These are phyloP conservation scores for Microplitis demolitor DNA, from an alignment of 1,140 invertebrate species.

Conservation along the genomic window DNA sequence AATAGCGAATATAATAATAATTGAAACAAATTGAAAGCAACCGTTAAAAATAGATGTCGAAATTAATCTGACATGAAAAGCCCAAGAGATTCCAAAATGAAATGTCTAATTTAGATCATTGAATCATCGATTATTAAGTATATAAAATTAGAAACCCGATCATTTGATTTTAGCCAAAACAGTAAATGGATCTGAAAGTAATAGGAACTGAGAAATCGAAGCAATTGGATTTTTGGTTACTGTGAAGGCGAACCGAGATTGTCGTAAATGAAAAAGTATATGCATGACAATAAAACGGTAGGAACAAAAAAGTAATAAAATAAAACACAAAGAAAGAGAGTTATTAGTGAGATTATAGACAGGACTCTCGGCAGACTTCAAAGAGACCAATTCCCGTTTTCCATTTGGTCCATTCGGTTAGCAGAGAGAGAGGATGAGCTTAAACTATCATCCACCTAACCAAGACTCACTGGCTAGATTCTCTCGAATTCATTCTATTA, in stretches of 20 bases:
- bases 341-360: conserved; percentile 55
- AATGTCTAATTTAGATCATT: too few species aligned
- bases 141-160: too few species aligned
- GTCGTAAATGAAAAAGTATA: background rate
- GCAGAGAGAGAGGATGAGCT: conserved; percentile 30
- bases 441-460: conserved; percentile 40
- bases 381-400: conserved; percentile 57
- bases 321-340: conserved; percentile 24
- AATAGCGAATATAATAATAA: too few species aligned
- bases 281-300: background rate
- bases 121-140: too few species aligned
- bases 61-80: too few species aligned
- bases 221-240: too few species aligned
- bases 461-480: background rate
- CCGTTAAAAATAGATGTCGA: too few species aligned
- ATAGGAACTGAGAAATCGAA: background rate
- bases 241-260: too few species aligned
- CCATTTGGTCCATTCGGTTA: conserved; percentile 49
- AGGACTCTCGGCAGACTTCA: conserved; percentile 51
- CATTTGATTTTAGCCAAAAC: too few species aligned
- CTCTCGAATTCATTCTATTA: background rate
- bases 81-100: too few species aligned
- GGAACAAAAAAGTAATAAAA: background rate
- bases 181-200: background rate
- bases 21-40: too few species aligned